Evolutionary conservation across 2,888 invertebrate species (phyloP).

Genomic region (Drosophila mulleri): DNA sequence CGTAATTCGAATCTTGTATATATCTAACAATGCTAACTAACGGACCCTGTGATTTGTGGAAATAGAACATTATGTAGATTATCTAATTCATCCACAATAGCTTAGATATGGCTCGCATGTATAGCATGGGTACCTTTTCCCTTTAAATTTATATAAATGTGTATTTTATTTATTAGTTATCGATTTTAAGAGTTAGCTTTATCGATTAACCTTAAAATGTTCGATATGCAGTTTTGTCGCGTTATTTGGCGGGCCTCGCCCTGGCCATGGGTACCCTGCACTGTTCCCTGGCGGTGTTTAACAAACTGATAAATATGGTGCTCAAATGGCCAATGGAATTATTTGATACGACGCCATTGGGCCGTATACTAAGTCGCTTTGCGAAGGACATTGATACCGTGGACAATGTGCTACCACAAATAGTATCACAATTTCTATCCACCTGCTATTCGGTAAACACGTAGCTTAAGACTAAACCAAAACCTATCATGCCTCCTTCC

Average conservation of each 20-base stretch:
- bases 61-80: not conserved
- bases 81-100: not conserved
- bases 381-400: slow-evolving; percentile 87
- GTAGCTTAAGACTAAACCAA: slow-evolving; percentile 8
- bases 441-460: slow-evolving; percentile 85
- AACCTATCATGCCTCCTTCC: not conserved
- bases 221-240: slow-evolving; percentile 78
- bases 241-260: slow-evolving; percentile 83
- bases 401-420: slow-evolving; percentile 86
- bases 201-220: slow-evolving; percentile 33
- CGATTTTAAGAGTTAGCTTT: slow-evolving; percentile 17
- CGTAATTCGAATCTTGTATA: slow-evolving; percentile 5
- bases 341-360: slow-evolving; percentile 92
- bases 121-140: slow-evolving; percentile 3
- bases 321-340: slow-evolving; percentile 90
- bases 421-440: slow-evolving; percentile 83
- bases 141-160: not conserved
- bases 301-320: slow-evolving; percentile 87
- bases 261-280: slow-evolving; percentile 85
- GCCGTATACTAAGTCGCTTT: slow-evolving; percentile 90
- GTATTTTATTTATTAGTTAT: not conserved
- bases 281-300: slow-evolving; percentile 88
- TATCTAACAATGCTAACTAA: slow-evolving; percentile 16
- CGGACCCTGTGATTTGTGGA: not conserved
- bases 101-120: slow-evolving; percentile 36